Conservation (phyloP, 2,113 vertebrate genomes). For the Aspiorhynchus laticeps region DNA sequence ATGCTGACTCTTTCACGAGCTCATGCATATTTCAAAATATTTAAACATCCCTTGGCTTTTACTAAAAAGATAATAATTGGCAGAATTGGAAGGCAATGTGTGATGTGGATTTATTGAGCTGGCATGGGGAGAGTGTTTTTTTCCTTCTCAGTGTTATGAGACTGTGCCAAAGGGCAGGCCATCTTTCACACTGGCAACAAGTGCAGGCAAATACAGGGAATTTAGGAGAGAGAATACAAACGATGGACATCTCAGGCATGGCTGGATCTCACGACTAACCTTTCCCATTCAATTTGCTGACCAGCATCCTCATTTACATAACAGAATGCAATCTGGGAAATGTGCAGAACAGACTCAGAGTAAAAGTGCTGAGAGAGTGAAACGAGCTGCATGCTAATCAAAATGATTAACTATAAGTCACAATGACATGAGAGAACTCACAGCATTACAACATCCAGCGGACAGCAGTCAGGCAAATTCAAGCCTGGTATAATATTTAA, state of each 20-base stretch:
- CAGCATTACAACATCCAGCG: slow-evolving; percentile 39
- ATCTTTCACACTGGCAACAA: slow-evolving; percentile 47
- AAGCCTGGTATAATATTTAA: not conserved
- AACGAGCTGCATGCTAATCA: slow-evolving; percentile 65
- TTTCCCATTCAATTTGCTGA: slow-evolving; percentile 60
- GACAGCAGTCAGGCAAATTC: slow-evolving; percentile 17
- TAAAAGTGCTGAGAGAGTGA: slow-evolving; percentile 66
- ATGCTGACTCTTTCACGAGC: slow-evolving; percentile 28
- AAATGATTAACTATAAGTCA: slow-evolving; percentile 66
- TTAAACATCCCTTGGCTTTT: slow-evolving; percentile 30
- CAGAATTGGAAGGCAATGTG: slow-evolving; percentile 24
- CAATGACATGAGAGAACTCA: slow-evolving; percentile 60
- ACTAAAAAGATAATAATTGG: slow-evolving; percentile 26
- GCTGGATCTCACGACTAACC: not conserved
- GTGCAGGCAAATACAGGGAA: slow-evolving; percentile 11
- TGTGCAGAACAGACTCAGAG: slow-evolving; percentile 38
- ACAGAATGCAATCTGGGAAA: slow-evolving; percentile 61
- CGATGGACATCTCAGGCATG: not conserved
- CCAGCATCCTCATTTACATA: slow-evolving; percentile 57
- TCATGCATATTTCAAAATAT: slow-evolving; percentile 22
- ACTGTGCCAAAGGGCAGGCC: slow-evolving; percentile 3
- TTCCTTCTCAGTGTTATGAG: not conserved
- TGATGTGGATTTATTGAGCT: slow-evolving; percentile 48
- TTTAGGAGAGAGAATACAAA: slow-evolving; percentile 8
- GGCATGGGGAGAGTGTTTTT: slow-evolving; percentile 27